Percentiles rank a stretch among this genome's conserved stretches.
These are phyloP conservation scores for Cabera pusaria DNA, from an alignment of 2,888 invertebrate species.

Conservation along the genomic window DNA sequence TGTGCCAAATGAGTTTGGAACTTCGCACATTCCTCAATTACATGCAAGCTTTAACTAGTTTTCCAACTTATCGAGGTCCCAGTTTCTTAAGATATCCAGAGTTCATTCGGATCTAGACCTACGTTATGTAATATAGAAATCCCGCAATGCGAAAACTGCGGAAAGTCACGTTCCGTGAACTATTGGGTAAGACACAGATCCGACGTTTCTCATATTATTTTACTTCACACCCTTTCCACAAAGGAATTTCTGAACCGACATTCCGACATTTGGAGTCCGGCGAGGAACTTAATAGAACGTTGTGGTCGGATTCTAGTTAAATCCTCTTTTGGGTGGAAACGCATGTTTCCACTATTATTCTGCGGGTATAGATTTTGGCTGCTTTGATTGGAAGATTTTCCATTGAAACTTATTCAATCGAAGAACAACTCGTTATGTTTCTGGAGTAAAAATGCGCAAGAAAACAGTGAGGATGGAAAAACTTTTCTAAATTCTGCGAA, in stretches of 20 bases:
- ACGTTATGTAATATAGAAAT: conserved; percentile 3
- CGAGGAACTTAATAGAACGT: conserved; percentile 32
- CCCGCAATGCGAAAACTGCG: conserved; percentile 34
- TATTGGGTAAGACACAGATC: conserved; percentile 42
- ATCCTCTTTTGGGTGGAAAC: conserved; percentile 26
- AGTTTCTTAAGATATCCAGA: conserved; percentile 12
- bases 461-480: conserved; percentile 10
- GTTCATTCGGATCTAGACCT: conserved; percentile 1
- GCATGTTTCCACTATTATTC: conserved; percentile 30
- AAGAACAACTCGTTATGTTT: conserved; percentile 2
- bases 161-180: conserved; percentile 40
- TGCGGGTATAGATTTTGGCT: conserved; percentile 6
- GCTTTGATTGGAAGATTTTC: conserved; percentile 4
- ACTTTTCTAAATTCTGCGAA: conserved; percentile 21
- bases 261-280: conserved; percentile 32
- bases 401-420: conserved; percentile 16
- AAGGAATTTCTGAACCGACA: conserved; percentile 29
- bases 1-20: conserved; percentile 9
- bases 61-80: conserved; percentile 40
- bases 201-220: conserved; percentile 40
- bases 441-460: conserved; percentile 8
- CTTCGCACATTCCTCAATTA: conserved; percentile 14
- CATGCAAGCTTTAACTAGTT: conserved; percentile 38
- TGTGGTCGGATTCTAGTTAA: conserved; percentile 34
- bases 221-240: conserved; percentile 32